Percentiles rank a stretch among this genome's conserved stretches.
Conservation (phyloP, 2,797 vertebrate genomes). For the Geotrypetes seraphini region DNA sequence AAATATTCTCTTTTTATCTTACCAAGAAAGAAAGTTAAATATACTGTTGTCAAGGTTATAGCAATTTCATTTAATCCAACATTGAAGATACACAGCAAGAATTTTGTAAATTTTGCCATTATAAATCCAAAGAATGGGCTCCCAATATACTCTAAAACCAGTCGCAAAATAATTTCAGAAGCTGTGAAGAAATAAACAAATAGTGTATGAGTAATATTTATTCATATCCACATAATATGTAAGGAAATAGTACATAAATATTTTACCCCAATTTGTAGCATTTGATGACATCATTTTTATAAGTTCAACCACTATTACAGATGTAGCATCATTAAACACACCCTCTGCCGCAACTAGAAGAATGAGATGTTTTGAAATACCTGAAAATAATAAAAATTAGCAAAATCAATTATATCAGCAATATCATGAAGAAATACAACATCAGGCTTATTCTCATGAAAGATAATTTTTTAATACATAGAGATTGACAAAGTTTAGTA, state of each 20-base stretch:
- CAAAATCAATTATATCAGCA: too few species aligned
- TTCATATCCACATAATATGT: too few species aligned
- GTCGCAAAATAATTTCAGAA: background rate
- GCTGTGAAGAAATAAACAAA: slow-evolving; percentile 11
- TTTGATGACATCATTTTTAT: background rate
- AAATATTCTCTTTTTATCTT: slow-evolving; percentile 27
- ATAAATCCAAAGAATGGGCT: slow-evolving; percentile 34
- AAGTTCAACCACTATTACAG: slow-evolving; percentile 11
- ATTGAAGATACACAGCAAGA: slow-evolving; percentile 28
- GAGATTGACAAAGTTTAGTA: too few species aligned
- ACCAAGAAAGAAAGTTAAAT: slow-evolving; percentile 40
- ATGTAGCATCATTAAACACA: slow-evolving; percentile 24
- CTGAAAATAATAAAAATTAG: too few species aligned
- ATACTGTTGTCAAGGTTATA: slow-evolving; percentile 28
- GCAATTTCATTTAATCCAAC: slow-evolving; percentile 34
- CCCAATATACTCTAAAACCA: slow-evolving; percentile 16
- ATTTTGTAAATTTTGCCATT: slow-evolving; percentile 24
- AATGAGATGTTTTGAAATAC: slow-evolving; percentile 33
- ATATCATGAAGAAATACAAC: too few species aligned
- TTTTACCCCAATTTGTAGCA: too few species aligned
- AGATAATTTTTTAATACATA: too few species aligned
- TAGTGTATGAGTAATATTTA: background rate
- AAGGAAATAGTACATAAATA: too few species aligned
- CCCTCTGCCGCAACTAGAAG: slow-evolving; percentile 38
- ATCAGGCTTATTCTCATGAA: too few species aligned